Evolutionary conservation across 2,797 vertebrate species (phyloP).

Genomic region (Jordanella pulchra): DNA sequence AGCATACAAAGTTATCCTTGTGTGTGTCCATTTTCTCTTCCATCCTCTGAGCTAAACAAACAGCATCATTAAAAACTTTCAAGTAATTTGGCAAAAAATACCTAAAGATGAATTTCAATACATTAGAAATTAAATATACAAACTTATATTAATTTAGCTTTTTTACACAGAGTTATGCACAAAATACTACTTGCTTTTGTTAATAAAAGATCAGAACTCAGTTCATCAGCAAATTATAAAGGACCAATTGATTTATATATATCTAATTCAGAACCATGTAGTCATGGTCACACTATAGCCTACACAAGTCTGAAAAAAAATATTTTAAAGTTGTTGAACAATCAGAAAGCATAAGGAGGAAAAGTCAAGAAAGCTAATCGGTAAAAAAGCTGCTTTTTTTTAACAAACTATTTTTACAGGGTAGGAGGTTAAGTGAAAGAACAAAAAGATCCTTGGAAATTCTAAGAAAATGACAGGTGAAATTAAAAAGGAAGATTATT

Average conservation of each 20-base stretch:
- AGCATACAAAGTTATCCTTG: neutral
- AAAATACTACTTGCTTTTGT: neutral
- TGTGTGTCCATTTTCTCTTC: slow-evolving; percentile 10
- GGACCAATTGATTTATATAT: neutral
- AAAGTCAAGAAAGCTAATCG: neutral
- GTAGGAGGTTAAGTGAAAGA: neutral
- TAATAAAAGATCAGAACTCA: neutral
- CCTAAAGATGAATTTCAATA: neutral
- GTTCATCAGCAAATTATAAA: neutral
- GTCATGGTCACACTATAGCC: neutral
- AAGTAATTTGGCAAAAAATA: slow-evolving; percentile 17
- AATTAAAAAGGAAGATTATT: neutral
- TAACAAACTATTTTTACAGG: too few relatives aligned
- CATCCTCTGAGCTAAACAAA: slow-evolving; percentile 24
- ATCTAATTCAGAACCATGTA: neutral
- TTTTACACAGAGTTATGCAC: neutral
- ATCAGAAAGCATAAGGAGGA: neutral
- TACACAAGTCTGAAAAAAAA: neutral
- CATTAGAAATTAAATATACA: neutral
- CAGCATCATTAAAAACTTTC: slow-evolving; percentile 20
- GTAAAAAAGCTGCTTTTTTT: neutral
- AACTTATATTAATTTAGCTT: neutral
- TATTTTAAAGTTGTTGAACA: neutral
- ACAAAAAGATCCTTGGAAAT: neutral
- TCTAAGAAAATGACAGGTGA: neutral